Base-by-base conservation (phyloP, 2,797 vertebrate species). In the Pempheris klunzingeri region DNA sequence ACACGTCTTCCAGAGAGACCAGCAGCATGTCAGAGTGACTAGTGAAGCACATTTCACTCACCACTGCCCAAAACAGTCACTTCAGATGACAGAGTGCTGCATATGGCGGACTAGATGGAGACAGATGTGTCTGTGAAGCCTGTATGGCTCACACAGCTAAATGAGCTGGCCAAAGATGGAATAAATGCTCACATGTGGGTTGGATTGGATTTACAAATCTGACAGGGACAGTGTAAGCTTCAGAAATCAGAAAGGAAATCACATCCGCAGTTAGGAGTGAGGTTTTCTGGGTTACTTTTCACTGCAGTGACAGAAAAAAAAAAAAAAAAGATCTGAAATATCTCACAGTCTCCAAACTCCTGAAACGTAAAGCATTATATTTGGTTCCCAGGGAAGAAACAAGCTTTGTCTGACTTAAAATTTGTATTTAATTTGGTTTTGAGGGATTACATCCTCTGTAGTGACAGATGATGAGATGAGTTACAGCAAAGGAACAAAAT, bases 81-180 rank as follows among this genome's bases (percentile, higher is more conserved):
- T 60, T 63, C 63, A 15, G 63, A 81, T 79, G 88, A 86, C 77
- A 30, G 59, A 77, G 72, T 74, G 74, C 69, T 72, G 71, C 88
- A 88, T 87, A 86, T 81, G 88, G 82, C 22, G 84, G 78, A 68
- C 61, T 39, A 74, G 84, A 85, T 75, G 57, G 80, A 76, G 77
- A 90, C 91, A 82, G 91, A 90, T 88, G 87, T 59, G 7, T 68
- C 74, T 32, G 71, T 62, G 72, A 83, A 78, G 84, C 47, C 32
- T 49, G 49, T 22, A 5, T 68, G 84, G 78, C 77, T 87, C 66
- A 39, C 71, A 26, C 24, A 28, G 81, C 61, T 78, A 80, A 86
- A 87, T 70, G 83, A 88, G 82, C 73, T 78, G 83, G 80, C 77
- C 69, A 26, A 77, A 50, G 63, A 84, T 39, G 59, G 60, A 66